Evolutionary conservation across 2,888 invertebrate species (phyloP).

Genomic region (Mythimna lalbum): DNA sequence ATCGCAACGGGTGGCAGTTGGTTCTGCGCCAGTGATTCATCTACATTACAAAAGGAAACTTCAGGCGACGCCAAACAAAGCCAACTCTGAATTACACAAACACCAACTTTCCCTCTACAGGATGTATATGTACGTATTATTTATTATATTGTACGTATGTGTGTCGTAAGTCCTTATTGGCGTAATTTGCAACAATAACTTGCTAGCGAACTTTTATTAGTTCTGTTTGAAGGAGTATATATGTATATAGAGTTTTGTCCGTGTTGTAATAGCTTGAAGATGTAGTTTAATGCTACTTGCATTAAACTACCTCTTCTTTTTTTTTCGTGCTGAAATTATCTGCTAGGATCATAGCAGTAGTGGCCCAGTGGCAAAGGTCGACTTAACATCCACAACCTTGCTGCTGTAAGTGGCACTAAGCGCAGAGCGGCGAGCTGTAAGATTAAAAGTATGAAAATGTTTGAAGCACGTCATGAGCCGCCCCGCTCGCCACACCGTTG

Average conservation of each 20-base stretch:
- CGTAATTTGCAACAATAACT: slow-evolving; percentile 68
- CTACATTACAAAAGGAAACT: slow-evolving; percentile 62
- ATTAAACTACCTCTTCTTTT: too few species aligned
- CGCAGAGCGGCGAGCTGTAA: too few species aligned
- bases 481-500: too few species aligned
- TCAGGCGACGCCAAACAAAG: slow-evolving; percentile 55
- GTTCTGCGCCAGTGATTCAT: slow-evolving; percentile 57
- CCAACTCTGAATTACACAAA: slow-evolving; percentile 53
- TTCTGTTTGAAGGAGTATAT: slow-evolving; percentile 48
- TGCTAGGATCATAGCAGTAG: not conserved
- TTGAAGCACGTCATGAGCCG: too few species aligned
- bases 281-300: slow-evolving; percentile 28
- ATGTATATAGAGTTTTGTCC: slow-evolving; percentile 37
- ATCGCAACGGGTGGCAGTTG: slow-evolving; percentile 54
- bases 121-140: slow-evolving; percentile 16
- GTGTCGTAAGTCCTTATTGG: slow-evolving; percentile 55
- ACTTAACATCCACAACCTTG: too few species aligned
- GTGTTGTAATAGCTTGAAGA: slow-evolving; percentile 30
- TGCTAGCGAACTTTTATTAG: slow-evolving; percentile 63
- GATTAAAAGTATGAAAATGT: too few species aligned
- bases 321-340: slow-evolving; percentile 4
- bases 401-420: too few species aligned
- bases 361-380: too few species aligned
- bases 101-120: slow-evolving; percentile 47
- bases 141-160: slow-evolving; percentile 32